Conservation (phyloP, 2,888 invertebrate genomes). For the Noctua pronuba region DNA sequence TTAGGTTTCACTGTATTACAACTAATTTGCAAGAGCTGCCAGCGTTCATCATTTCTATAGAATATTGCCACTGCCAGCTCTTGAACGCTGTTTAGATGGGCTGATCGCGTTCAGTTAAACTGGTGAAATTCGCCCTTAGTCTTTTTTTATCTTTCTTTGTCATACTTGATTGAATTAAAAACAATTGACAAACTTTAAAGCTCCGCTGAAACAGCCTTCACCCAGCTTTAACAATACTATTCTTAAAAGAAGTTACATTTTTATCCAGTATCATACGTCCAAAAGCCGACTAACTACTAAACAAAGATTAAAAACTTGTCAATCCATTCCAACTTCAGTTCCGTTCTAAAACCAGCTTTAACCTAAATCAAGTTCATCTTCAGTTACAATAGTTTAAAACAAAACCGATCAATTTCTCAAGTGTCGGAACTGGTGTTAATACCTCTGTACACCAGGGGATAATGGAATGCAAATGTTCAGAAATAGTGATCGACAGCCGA, state of each 20-base stretch:
- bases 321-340: conserved; percentile 12
- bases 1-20: too few relatives aligned
- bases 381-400: conserved; percentile 36
- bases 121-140: too few relatives aligned
- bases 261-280: background rate
- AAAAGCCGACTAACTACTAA: conserved; percentile 9
- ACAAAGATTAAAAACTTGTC: conserved; percentile 26
- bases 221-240: background rate
- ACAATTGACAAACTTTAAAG: background rate
- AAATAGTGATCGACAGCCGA: conserved; percentile 55
- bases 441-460: conserved; percentile 38
- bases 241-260: conserved; percentile 18
- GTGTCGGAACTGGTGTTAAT: conserved; percentile 35
- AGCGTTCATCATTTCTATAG: too few relatives aligned
- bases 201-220: background rate
- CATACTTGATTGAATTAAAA: too few relatives aligned
- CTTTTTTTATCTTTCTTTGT: too few relatives aligned
- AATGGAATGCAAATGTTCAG: conserved; percentile 63
- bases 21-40: too few relatives aligned
- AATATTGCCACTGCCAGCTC: too few relatives aligned
- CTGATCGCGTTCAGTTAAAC: too few relatives aligned
- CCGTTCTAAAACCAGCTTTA: conserved; percentile 29
- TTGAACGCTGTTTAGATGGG: too few relatives aligned
- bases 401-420: conserved; percentile 33
- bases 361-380: conserved; percentile 27